phyloP scores from a whole-genome alignment of 2,797 vertebrate species.

The Geotria australis region DNA sequence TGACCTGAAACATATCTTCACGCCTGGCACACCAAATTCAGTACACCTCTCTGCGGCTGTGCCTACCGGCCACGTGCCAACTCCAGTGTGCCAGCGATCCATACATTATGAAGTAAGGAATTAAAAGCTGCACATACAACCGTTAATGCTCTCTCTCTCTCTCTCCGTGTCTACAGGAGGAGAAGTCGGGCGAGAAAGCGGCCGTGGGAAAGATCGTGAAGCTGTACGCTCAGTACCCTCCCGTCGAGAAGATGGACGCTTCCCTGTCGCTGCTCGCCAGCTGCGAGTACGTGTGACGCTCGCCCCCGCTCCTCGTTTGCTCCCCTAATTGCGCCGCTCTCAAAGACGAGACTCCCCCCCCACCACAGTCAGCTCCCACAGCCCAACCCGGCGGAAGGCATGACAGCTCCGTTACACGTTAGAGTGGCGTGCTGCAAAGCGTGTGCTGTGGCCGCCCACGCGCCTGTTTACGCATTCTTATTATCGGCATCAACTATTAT shows the following conservation, averaged over 20 bases:
- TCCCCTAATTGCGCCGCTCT: no score
- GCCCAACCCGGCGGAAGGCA: no score
- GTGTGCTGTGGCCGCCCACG: no score
- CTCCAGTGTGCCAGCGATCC: not conserved
- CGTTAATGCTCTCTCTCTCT: constrained; percentile 1
- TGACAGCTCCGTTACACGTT: no score
- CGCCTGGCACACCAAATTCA: not conserved
- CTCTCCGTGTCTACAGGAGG: constrained; percentile 28
- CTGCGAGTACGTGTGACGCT: constrained; percentile 49
- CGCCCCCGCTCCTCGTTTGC: no score
- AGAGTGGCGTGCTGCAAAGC: no score
- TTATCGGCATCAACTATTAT: no score
- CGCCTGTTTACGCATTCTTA: no score
- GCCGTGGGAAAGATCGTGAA: constrained; percentile 50
- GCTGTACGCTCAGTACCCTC: constrained; percentile 53
- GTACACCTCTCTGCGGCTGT: no score
- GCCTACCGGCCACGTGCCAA: no score
- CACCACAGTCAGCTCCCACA: no score
- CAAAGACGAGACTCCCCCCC: no score
- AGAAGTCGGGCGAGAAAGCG: constrained; percentile 40
- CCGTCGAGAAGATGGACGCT: constrained; percentile 81
- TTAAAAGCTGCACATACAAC: not conserved
- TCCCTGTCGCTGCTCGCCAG: constrained; percentile 38
- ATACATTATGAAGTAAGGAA: constrained; percentile 1
- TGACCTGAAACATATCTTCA: not conserved